phyloP scores from a whole-genome alignment of 1,140 invertebrate species.

The Drusus annulatus region DNA sequence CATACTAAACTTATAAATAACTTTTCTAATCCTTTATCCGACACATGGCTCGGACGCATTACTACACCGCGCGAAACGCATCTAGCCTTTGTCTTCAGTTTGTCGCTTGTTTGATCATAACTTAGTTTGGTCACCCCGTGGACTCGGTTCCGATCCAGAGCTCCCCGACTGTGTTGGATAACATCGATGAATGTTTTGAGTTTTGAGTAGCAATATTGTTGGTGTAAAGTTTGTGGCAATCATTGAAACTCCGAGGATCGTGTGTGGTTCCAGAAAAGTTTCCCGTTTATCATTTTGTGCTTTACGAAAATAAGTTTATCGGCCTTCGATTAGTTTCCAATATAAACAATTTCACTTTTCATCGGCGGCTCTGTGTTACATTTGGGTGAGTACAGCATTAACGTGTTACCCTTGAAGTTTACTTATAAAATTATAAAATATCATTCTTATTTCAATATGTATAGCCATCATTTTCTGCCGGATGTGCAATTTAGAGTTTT shows the following conservation, averaged over 20 bases:
- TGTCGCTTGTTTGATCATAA: background rate
- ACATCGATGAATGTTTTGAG: background rate
- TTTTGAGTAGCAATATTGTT: background rate
- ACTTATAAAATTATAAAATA: too few relatives aligned
- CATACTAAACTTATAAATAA: slow-evolving; percentile 29
- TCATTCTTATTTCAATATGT: too few relatives aligned
- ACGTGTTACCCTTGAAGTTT: too few relatives aligned
- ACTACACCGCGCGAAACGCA: slow-evolving; percentile 5
- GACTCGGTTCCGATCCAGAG: background rate
- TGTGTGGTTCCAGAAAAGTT: slow-evolving; percentile 10
- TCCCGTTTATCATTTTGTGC: slow-evolving; percentile 1
- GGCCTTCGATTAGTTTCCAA: background rate
- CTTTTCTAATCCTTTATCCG: slow-evolving; percentile 4
- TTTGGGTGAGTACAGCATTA: too few relatives aligned
- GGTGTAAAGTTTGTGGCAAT: background rate
- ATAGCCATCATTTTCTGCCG: too few relatives aligned
- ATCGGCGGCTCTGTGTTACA: too few relatives aligned
- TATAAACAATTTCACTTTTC: background rate
- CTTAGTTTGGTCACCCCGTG: background rate
- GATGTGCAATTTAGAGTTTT: too few relatives aligned
- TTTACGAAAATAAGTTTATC: background rate
- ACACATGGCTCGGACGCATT: slow-evolving; percentile 4
- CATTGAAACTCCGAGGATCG: background rate
- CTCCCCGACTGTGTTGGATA: background rate
- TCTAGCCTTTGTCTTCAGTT: background rate